phyloP scores from a whole-genome alignment of 2,888 invertebrate genomes.

The Neelides folsomi region DNA sequence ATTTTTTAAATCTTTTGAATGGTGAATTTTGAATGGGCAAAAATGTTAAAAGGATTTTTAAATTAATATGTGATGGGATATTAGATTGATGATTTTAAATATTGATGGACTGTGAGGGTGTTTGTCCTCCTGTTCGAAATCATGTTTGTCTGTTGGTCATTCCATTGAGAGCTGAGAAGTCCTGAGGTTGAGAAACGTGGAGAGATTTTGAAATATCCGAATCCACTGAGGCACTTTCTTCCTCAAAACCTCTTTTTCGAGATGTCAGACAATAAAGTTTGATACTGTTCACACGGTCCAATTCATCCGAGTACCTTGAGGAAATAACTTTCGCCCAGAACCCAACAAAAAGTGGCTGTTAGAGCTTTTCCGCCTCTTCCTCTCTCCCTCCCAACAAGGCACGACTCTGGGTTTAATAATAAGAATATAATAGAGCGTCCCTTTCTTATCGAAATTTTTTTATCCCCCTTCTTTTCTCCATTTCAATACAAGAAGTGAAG shows the following conservation, averaged over 20 bases:
- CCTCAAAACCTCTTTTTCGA: constrained; percentile 21
- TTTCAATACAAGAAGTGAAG: no score
- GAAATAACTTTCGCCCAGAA: constrained; percentile 23
- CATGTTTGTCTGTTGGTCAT: background rate
- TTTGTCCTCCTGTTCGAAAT: background rate
- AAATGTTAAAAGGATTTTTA: no score
- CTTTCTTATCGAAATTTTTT: no score
- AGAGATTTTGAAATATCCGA: constrained; percentile 12
- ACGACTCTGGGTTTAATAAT: no score
- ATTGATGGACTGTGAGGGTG: background rate
- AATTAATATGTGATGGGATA: no score
- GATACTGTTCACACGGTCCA: constrained; percentile 32
- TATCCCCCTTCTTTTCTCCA: no score
- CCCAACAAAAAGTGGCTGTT: background rate
- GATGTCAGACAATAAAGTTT: constrained; percentile 33
- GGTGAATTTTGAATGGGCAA: no score
- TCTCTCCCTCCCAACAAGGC: constrained; percentile 2
- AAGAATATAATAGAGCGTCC: no score
- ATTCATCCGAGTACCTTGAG: constrained; percentile 30
- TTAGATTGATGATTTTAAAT: no score
- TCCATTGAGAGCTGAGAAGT: background rate
- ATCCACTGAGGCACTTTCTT: background rate
- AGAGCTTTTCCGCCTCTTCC: background rate
- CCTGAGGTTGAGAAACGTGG: constrained; percentile 12
- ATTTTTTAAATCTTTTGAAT: no score